Percentiles rank a stretch among this genome's conserved stretches.
Conservation (phyloP, 2,113 vertebrate genomes). For the Corythornis vintsioides region DNA sequence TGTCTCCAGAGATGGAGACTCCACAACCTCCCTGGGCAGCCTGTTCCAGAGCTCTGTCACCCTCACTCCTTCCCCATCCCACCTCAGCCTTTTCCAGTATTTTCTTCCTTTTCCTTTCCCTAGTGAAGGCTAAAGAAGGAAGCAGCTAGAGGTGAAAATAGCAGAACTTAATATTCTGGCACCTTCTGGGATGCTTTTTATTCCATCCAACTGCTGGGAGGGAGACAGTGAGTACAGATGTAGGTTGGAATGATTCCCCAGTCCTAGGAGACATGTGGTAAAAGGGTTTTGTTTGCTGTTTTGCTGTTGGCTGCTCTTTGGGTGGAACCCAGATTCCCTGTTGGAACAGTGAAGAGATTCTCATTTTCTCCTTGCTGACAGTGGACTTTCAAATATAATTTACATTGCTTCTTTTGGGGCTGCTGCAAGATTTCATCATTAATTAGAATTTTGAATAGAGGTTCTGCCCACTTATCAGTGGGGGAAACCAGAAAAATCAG, state of each 20-base stretch:
- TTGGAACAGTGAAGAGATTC: neutral
- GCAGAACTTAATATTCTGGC: neutral
- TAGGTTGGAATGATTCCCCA: neutral
- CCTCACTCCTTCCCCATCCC: neutral
- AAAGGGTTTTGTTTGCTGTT: neutral
- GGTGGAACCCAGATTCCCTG: neutral
- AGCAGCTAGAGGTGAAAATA: neutral
- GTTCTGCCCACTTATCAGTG: neutral
- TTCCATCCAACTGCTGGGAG: neutral
- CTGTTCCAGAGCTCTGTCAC: no score
- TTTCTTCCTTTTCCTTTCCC: neutral
- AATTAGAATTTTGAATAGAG: neutral
- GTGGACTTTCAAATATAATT: neutral
- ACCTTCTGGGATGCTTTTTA: neutral
- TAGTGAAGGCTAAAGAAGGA: neutral
- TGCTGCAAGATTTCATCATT: neutral
- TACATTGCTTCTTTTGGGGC: neutral
- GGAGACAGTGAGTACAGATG: neutral
- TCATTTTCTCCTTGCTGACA: neutral
- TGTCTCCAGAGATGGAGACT: no score
- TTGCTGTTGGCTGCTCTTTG: neutral
- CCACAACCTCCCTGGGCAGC: no score
- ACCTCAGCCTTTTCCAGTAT: neutral
- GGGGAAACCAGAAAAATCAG: neutral
- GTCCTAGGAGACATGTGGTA: neutral